Base-by-base conservation (phyloP, 1,140 invertebrate species). In the Drosophila cardini region DNA sequence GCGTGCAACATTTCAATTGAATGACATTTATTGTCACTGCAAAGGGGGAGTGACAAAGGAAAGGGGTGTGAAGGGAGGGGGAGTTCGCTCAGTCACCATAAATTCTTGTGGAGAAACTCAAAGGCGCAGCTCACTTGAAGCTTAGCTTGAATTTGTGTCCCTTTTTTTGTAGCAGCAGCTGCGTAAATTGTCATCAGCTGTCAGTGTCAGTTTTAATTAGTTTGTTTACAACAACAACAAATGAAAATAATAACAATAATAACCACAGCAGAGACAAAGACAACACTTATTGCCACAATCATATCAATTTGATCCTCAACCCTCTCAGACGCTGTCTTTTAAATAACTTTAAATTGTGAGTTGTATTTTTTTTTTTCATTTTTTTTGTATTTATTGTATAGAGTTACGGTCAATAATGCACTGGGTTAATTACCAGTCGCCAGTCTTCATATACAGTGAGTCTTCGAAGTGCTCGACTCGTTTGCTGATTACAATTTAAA, bases 181-280 rank as follows among this genome's bases (percentile, higher is more conserved):
- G 83, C 80, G 80, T 80, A 84, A 89, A 89, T 84, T 89, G 84
- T 87, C 84, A 89, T 84, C 77, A 82, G 77, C 84, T 71, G 80
- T 89, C 84, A 89, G 84, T 84, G 84, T 89, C 84, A 89, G 64
- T 89, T 89, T 89, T 89, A 89, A 89, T 89, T 89, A 89, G 84
- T 89, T 89, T 89, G 84, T 89, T 89, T 89, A 89, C 84, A 84
- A 68, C 78, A 78, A 56, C 62, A 74, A 2, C 53, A 69, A 46
- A 52, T 65, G 15, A 55, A 55, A 62, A 42, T 43, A 61, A 62
- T 30, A 67, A 55, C 38, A 68, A 56, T 53, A 73, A 60, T 50
- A 72, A 57, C 43, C 48, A 40, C 30, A 16, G 46, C 40, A 38
- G 16, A 67, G 53, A 60, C 63, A 67, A 55, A 68, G 40, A 75